These are phyloP conservation scores for Leptarthrus brevirostris DNA, from an alignment of 2,888 invertebrate genomes.

Conservation along the genomic window DNA sequence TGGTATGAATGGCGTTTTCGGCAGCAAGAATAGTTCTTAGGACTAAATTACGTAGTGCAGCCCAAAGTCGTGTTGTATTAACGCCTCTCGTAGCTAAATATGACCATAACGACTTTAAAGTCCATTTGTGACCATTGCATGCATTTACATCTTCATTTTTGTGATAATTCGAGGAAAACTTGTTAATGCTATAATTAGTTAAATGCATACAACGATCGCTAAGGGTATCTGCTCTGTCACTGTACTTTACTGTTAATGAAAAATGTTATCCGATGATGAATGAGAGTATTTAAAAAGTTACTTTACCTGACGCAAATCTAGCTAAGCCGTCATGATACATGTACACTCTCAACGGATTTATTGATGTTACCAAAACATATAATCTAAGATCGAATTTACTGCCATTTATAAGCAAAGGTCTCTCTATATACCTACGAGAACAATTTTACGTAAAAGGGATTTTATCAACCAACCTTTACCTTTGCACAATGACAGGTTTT, in stretches of 20 bases:
- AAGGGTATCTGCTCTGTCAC: slow-evolving; percentile 79
- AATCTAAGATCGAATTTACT: slow-evolving; percentile 97
- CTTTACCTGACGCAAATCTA: slow-evolving; percentile 89
- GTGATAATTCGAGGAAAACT: slow-evolving; percentile 85
- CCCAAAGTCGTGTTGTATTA: slow-evolving; percentile 84
- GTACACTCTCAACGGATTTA: slow-evolving; percentile 93
- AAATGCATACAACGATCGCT: slow-evolving; percentile 92
- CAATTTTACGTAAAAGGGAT: background rate
- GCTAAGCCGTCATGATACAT: slow-evolving; percentile 96
- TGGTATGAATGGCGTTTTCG: slow-evolving; percentile 79
- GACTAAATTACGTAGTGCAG: slow-evolving; percentile 87
- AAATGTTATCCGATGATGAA: no score
- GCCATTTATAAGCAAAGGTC: slow-evolving; percentile 89
- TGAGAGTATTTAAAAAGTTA: slow-evolving; percentile 1
- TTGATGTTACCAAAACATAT: slow-evolving; percentile 94
- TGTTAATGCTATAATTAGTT: slow-evolving; percentile 93
- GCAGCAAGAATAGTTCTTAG: slow-evolving; percentile 94
- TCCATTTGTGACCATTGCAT: slow-evolving; percentile 97
- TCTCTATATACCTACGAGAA: slow-evolving; percentile 74
- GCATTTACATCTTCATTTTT: slow-evolving; percentile 91
- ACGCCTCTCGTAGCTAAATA: slow-evolving; percentile 72
- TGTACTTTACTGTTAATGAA: slow-evolving; percentile 78
- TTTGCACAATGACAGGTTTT: slow-evolving; percentile 90
- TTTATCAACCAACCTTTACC: slow-evolving; percentile 60
- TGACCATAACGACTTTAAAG: slow-evolving; percentile 75